phyloP scores from a whole-genome alignment of 1,140 invertebrate species.

The Paraescarpia echinospica region DNA sequence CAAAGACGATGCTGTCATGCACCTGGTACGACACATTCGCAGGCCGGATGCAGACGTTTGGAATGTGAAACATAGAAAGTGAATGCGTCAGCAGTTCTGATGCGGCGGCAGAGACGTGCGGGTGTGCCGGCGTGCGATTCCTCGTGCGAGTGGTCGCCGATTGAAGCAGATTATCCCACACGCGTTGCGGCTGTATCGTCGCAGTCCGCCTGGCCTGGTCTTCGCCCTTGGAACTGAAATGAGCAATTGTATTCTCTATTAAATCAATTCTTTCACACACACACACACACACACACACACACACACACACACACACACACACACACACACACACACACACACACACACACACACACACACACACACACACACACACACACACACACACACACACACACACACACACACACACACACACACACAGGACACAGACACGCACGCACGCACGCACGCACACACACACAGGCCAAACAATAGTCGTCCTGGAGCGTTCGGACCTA shows the following conservation, averaged over 20 bases:
- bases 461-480: too few species aligned
- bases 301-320: constrained; percentile 30
- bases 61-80: neutral
- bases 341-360: too few species aligned
- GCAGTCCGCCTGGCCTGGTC: neutral
- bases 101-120: neutral
- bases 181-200: neutral
- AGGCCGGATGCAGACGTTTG: neutral
- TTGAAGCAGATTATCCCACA: neutral
- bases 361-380: constrained; percentile 31
- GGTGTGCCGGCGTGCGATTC: neutral
- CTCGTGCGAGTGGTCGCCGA: neutral
- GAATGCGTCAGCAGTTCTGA: neutral
- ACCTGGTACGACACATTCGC: neutral
- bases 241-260: neutral
- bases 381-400: constrained; percentile 31
- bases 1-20: neutral
- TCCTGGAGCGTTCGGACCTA: too few species aligned
- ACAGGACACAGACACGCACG: constrained; percentile 31
- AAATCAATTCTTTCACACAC: neutral
- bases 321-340: constrained; percentile 31
- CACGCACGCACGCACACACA: constrained; percentile 30
- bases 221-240: neutral
- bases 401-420: constrained; percentile 30
- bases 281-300: constrained; percentile 31